Base-by-base conservation (phyloP, 2,888 invertebrate species). In the Dasypolia templi region DNA sequence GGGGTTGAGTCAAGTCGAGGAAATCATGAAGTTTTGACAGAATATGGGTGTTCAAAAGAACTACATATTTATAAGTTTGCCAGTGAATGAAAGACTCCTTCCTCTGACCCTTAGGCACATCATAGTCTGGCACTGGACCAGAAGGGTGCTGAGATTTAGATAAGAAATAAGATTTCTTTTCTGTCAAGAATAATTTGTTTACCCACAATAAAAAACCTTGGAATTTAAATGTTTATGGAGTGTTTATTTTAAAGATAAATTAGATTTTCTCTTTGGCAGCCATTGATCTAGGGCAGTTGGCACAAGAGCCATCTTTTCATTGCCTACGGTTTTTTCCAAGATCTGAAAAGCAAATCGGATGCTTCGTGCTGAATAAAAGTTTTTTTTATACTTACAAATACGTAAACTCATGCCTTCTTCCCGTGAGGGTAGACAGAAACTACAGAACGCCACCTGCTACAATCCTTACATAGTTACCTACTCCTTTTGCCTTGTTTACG, bases 261-360 rank as follows among this genome's bases (percentile, higher is more conserved):
- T 63, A 56, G 42, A 53, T 53, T 63, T 85, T 85, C n/a, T 58
- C 63, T 68, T 79, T 83, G 79, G 86, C 79, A 76, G 58, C 71
- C 29, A 62, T 71, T 83, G 72, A 80, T 86, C 67, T 86, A 70
- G 74, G 81, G 39, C 81, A 83, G 53, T 83, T 83, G 76, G 84
- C 84, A 74, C 58, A 68, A 68, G 64, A 77, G 61, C 49, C 63
- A 58, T 58, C 1, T 67, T 83, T 71, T 63, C 59, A 70, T 70
- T 72, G 70, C 29, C 69, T 72, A 19, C 14, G 5, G 17, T 17
- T 17, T 72, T 56, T 62, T 46, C 49, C 26, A 55, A 79, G 19
- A 58, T 12, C 3, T n/a, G 32, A 56, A 66, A 53, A 66, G 0
- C 7, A 29, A 32, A 59, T 58, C 6, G 4, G 19, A 32, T 17